Base-by-base conservation (phyloP, 2,888 invertebrate species). In the Heliconius aoede region DNA sequence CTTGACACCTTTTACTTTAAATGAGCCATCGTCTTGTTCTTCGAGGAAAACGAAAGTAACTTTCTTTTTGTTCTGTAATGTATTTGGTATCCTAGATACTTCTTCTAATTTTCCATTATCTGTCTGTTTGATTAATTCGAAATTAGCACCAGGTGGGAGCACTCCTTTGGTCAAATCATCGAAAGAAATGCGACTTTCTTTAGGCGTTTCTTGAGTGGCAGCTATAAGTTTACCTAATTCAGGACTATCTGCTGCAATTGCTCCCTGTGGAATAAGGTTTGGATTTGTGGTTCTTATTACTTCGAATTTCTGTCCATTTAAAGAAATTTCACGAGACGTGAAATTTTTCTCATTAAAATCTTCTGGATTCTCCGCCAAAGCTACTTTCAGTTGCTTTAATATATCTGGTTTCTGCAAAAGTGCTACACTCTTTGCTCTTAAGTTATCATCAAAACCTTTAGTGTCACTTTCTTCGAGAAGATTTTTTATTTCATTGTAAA, bases 1-100 rank as follows among this genome's bases (percentile, higher is more conserved):
- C 90, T 97, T 97, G 1, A 97, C 96, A 1, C 97, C 97, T 87
- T 97, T 97, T 0, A 98, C 97, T 90, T 97, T 97, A 82, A 97
- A 97, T 32, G 97, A 97, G 9, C 98, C 98, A 84, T 98, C 98
- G 7, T 97, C 95, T 86, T 98, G 98, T 86, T 98, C 98, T 88
- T 98, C 98, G 18, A 98, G 91, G 65, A 98, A 96, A 0, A 98
- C 98, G 84, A 98, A 98, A 0, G 98, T 98, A 0, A 98, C 97
- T 86, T 97, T 97, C 89, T 97, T 97, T 81, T 96, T 95, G 82
- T 95, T 95, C 1, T 96, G 95, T 36, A 96, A 86, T 26, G 90
- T 95, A 40, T 95, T 95, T 0, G 96, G 95, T 61, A 95, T 88
- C 75, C 96, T 96, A 0, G 95, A 94, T 1, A 97, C 95, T 84